Conservation (phyloP, 2,888 invertebrate species). For the Hybos culiciformis region DNA sequence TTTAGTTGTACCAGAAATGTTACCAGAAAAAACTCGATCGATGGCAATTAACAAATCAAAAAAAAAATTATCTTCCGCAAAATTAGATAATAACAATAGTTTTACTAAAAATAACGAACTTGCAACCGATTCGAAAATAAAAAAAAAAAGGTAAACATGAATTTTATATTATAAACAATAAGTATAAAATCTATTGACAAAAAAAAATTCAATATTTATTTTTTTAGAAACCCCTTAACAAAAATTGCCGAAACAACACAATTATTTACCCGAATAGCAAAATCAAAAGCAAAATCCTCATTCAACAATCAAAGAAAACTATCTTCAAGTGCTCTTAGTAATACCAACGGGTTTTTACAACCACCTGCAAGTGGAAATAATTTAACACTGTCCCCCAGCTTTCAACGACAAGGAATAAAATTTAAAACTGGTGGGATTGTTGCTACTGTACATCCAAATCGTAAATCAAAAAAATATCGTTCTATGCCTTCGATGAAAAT, state of each 20-base stretch:
- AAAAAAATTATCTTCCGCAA: not conserved
- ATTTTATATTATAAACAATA: not conserved
- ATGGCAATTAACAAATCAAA: not conserved
- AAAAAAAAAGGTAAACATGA: not conserved
- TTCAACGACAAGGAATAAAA: constrained; percentile 20
- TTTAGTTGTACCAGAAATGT: not conserved
- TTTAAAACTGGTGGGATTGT: constrained; percentile 48
- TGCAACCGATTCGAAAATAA: not conserved
- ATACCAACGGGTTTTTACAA: too few relatives aligned
- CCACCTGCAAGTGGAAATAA: not conserved
- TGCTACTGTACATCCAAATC: constrained; percentile 23
- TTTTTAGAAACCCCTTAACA: too few relatives aligned
- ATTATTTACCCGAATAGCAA: too few relatives aligned
- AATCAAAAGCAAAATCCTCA: not conserved
- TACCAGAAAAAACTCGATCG: not conserved
- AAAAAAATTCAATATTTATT: too few relatives aligned
- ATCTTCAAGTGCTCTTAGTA: not conserved
- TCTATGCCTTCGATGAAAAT: too few relatives aligned
- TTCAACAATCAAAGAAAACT: not conserved
- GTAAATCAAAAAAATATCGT: too few relatives aligned
- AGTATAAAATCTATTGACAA: not conserved
- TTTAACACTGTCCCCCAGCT: not conserved
- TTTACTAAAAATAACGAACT: constrained; percentile 5
- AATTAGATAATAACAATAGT: constrained; percentile 7
- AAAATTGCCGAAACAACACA: not conserved